Conservation (phyloP, 2,113 vertebrate genomes). For the Hyperopisus bebe region DNA sequence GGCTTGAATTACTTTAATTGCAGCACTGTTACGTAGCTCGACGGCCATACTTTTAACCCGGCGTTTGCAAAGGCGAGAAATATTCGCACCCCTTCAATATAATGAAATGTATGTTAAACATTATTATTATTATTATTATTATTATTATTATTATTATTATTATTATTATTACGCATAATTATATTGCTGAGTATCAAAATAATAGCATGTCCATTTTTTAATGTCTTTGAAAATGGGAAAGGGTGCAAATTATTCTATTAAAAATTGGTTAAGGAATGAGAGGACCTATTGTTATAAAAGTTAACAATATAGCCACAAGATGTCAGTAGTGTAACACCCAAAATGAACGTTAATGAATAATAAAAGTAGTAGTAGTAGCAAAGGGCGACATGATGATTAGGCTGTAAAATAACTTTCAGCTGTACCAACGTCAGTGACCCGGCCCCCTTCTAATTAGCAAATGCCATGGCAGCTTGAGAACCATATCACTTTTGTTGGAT, state of each 20-base stretch:
- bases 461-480: background rate
- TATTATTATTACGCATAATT: background rate
- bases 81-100: background rate
- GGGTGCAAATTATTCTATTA: background rate
- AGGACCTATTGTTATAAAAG: background rate
- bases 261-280: background rate
- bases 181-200: background rate
- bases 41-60: background rate
- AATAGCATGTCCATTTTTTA: background rate
- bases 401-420: background rate
- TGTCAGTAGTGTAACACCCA: slow-evolving; percentile 36
- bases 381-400: background rate
- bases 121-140: background rate
- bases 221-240: background rate
- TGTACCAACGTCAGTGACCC: background rate
- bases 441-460: background rate
- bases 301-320: slow-evolving; percentile 32
- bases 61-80: background rate
- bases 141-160: background rate
- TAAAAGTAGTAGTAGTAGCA: background rate
- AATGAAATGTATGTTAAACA: background rate
- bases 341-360: background rate
- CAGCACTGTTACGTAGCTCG: background rate
- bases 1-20: background rate
- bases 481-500: background rate